A percentile compares a stretch with the other conserved stretches of the same genome.
Conservation (phyloP, 2,113 vertebrate species). For the Rhinolophus sinicus region DNA sequence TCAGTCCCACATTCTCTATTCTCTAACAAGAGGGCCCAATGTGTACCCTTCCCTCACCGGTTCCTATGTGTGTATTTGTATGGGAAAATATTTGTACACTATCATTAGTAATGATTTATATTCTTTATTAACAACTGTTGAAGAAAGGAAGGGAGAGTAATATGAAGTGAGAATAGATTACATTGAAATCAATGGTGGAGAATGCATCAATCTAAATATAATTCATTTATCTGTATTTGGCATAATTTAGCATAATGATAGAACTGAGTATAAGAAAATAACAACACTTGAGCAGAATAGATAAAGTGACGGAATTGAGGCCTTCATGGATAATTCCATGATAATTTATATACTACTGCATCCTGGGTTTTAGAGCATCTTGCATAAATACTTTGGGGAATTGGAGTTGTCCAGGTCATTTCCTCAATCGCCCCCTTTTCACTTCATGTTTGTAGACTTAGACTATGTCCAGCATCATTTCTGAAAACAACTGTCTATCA, state of each 20-base stretch:
- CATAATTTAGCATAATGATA: conserved; percentile 24
- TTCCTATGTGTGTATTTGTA: background rate
- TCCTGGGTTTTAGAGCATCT: background rate
- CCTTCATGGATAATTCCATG: background rate
- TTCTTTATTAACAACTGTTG: background rate
- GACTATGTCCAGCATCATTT: background rate
- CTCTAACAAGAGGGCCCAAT: background rate
- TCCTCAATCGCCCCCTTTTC: background rate
- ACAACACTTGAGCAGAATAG: background rate
- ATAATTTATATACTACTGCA: background rate
- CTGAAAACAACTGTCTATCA: background rate
- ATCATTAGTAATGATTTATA: background rate
- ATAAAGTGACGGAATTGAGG: background rate
- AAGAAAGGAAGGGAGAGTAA: background rate
- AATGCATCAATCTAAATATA: background rate
- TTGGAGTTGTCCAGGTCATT: background rate
- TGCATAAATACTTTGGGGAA: background rate
- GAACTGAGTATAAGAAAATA: background rate
- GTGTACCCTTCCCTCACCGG: accelerated
- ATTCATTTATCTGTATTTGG: conserved; percentile 31
- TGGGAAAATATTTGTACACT: background rate
- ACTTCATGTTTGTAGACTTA: background rate
- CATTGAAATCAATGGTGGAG: background rate
- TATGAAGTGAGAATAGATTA: background rate
- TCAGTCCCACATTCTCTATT: background rate